Percentiles rank a stretch among this genome's conserved stretches.
These are phyloP conservation scores for Diaprepes abbreviatus DNA, from an alignment of 2,888 invertebrate genomes.

Conservation along the genomic window DNA sequence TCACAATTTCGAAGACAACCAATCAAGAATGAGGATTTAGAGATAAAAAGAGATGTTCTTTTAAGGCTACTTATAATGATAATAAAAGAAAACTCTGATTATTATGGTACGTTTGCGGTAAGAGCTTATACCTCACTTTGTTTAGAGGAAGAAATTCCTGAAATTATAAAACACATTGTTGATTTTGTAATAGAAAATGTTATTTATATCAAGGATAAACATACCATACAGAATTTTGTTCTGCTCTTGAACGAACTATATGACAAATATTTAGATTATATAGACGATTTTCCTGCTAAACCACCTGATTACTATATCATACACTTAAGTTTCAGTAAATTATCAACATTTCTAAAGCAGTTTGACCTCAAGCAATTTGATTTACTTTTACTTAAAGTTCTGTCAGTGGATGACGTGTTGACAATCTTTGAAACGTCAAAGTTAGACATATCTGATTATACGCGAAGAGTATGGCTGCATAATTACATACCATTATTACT, in stretches of 20 bases:
- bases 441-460: conserved; percentile 34
- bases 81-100: conserved; percentile 51
- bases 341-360: conserved; percentile 39
- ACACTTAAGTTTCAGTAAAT: conserved; percentile 25
- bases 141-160: conserved; percentile 48
- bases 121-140: conserved; percentile 52
- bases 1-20: conserved; percentile 52
- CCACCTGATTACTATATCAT: not conserved
- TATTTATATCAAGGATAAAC: conserved; percentile 47
- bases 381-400: conserved; percentile 53
- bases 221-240: conserved; percentile 53
- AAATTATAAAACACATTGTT: conserved; percentile 49
- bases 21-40: conserved; percentile 35
- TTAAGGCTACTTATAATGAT: conserved; percentile 50
- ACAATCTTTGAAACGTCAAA: conserved; percentile 18
- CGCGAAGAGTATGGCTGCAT: conserved; percentile 53
- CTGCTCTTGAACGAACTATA: conserved; percentile 53
- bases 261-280: conserved; percentile 50
- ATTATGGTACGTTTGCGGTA: conserved; percentile 53
- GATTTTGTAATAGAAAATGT: conserved; percentile 50
- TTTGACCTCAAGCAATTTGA: conserved; percentile 49
- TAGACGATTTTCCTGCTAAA: conserved; percentile 13
- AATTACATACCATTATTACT: conserved; percentile 55
- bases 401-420: conserved; percentile 36
- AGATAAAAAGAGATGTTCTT: conserved; percentile 47